Evolutionary conservation across 2,113 vertebrate species (phyloP), one percentile per base, ranked within the genome.

Genomic region (Manacus vitellinus): DNA sequence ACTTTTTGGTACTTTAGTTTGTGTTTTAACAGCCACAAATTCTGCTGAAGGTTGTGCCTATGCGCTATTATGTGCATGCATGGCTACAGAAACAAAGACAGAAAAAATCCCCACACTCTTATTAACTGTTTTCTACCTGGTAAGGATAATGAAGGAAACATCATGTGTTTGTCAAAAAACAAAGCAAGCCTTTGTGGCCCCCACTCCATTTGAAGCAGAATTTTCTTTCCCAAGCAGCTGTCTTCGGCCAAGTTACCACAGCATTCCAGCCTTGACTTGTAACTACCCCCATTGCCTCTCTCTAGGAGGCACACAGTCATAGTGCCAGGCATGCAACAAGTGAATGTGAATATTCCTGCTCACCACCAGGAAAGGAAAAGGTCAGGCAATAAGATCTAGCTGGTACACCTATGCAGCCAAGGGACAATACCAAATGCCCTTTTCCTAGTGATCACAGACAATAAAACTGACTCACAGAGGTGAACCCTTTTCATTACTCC

Each of bases 11-110:
- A 49, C 24, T 68, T 88, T 54, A 78, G 23, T 78, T 83, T 31
- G 46, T 67, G 30, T 79, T 95, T 89, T 88, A 92, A 65, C 58
- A 78, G 51, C 22, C 93, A 89, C 52, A 91, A 95, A 94, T 47
- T 76, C 72, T 91, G 88, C 83, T 82, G 84, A 74, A 79, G 59
- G 78, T 35, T 88, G 56, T 92, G 68, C 4, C 56, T 65, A 10
- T 10, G 13, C 0, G 0, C 39, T 19, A 49, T 61, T 56, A 52
- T 18, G 10, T 39, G 20, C 30, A 47, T 20, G 31, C 14, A 68
- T 7, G 8, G 31, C 30, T 63, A 62, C 10, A 28, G 8, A 71
- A 74, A 43, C 46, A 37, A 71, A 41, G 25, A 28, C 2, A 13
- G 12, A 23, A 84, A 72, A 67, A 84, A 44, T 3, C 12, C 17